Conservation (phyloP, 2,888 invertebrate species). For the Cryptocheilus praepositus region DNA sequence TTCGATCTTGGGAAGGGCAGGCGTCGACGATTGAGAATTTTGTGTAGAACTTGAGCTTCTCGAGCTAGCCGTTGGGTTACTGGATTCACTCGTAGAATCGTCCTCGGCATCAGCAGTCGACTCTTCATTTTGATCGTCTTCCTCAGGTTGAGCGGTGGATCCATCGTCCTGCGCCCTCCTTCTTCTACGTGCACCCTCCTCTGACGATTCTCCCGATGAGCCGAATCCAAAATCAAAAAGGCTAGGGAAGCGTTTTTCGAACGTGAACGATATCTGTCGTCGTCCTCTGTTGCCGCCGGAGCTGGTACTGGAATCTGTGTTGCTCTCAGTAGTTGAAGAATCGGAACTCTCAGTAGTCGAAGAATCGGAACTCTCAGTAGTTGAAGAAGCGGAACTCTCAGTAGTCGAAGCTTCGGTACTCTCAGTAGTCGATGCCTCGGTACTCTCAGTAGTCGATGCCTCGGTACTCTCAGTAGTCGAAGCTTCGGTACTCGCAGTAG, state of each 20-base stretch:
- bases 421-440: background rate
- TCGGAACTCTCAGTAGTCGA: conserved; percentile 17
- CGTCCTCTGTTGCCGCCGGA: background rate
- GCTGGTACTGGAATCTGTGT: background rate
- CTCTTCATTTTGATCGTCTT: background rate
- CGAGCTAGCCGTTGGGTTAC: no score
- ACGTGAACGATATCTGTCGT: no score
- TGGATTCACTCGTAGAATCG: background rate
- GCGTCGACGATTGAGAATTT: no score
- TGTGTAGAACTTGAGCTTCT: no score
- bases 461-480: background rate
- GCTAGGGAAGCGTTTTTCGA: no score
- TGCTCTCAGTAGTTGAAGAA: conserved; percentile 7
- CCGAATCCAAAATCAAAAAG: no score
- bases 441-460: background rate
- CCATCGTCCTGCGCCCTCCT: background rate
- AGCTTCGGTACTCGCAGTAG: conserved; percentile 13
- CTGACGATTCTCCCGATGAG: background rate
- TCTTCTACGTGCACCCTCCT: background rate
- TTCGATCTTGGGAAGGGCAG: no score
- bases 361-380: conserved; percentile 12
- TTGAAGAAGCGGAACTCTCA: conserved; percentile 14
- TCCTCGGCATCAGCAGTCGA: background rate
- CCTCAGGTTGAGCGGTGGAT: background rate
- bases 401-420: background rate